Percentiles rank a stretch among this genome's conserved stretches.
These are phyloP conservation scores for Odontamblyopus rebecca DNA, from an alignment of 2,797 vertebrate genomes.

Conservation along the genomic window DNA sequence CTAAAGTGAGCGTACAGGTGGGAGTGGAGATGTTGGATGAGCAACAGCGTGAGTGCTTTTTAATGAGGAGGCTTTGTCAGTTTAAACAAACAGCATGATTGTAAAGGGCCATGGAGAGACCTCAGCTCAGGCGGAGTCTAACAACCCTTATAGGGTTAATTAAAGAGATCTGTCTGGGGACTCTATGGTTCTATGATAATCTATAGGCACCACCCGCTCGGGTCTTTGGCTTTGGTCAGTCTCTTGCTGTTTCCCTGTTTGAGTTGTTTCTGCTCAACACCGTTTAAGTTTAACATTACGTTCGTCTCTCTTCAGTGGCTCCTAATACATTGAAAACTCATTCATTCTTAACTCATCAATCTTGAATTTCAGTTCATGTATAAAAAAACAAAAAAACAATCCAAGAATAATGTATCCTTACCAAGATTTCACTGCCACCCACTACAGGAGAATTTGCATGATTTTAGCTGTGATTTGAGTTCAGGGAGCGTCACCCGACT, in stretches of 20 bases:
- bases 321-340: background rate
- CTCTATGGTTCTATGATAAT: background rate
- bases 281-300: background rate
- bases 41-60: slow-evolving; percentile 16
- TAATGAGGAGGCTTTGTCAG: slow-evolving; percentile 29
- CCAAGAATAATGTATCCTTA: too few species aligned
- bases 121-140: background rate
- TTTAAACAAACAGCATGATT: slow-evolving; percentile 37
- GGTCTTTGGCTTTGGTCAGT: background rate
- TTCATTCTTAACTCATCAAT: background rate
- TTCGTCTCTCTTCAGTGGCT: too few species aligned
- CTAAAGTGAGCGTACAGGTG: slow-evolving; percentile 11
- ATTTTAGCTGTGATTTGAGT: too few species aligned
- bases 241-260: background rate
- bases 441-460: too few species aligned
- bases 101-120: slow-evolving; percentile 18
- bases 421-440: too few species aligned
- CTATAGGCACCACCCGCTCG: background rate
- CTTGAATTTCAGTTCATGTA: background rate
- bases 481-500: too few species aligned
- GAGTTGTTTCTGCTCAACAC: background rate
- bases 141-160: slow-evolving; percentile 1
- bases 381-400: too few species aligned
- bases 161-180: background rate
- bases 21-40: slow-evolving; percentile 15